These are phyloP conservation scores for Florisuga fusca DNA, from an alignment of 2,797 vertebrate genomes.

Conservation along the genomic window DNA sequence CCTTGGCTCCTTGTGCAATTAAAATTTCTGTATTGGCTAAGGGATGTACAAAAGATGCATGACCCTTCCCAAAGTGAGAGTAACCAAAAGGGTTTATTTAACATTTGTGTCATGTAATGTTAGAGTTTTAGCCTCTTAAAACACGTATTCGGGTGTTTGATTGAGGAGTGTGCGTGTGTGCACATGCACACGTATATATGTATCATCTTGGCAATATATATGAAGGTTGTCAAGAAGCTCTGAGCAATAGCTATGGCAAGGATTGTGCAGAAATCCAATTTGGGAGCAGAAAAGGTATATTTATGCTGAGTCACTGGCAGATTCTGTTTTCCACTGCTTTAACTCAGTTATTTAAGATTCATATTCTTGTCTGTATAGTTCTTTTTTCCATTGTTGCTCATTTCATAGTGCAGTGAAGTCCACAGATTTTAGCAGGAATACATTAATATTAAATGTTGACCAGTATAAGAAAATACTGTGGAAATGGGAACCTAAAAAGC, in stretches of 20 bases:
- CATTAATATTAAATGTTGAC: neutral
- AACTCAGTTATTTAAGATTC: neutral
- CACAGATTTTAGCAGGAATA: neutral
- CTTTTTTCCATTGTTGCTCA: neutral
- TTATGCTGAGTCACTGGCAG: neutral
- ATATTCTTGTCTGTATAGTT: neutral
- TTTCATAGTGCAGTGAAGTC: neutral
- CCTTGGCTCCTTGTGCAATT: neutral
- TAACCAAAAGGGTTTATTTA: neutral
- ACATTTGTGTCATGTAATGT: neutral
- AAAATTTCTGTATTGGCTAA: neutral
- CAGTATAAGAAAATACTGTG: neutral
- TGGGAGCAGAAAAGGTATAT: neutral
- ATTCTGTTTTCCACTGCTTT: neutral
- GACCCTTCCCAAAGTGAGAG: neutral
- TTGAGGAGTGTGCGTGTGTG: accelerated
- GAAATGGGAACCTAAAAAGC: neutral
- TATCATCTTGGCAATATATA: neutral
- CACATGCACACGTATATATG: neutral
- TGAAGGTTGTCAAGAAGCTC: neutral
- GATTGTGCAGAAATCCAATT: neutral
- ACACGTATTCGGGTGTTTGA: neutral
- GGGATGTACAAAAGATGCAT: neutral
- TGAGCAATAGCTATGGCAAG: neutral
- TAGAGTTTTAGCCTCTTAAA: neutral